phyloP scores from a whole-genome alignment of 2,888 invertebrate genomes.

The Phlogophora meticulosa region DNA sequence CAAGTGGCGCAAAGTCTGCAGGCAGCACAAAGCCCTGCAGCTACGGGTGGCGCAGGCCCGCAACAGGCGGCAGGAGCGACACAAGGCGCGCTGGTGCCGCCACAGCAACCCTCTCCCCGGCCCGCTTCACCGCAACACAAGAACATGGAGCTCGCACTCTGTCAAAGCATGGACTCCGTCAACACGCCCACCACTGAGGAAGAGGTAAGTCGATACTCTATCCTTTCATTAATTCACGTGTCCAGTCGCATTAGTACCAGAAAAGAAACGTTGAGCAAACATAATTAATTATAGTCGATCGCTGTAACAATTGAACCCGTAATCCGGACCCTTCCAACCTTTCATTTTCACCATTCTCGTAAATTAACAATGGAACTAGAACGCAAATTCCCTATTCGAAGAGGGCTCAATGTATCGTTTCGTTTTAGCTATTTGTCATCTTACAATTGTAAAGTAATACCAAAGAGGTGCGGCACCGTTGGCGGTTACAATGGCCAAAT shows the following conservation, averaged over 20 bases:
- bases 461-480: constrained; percentile 75
- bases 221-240: not conserved
- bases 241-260: constrained; percentile 1
- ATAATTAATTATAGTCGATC: constrained; percentile 53
- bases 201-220: constrained; percentile 94
- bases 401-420: constrained; percentile 81
- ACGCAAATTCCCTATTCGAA: constrained; percentile 72
- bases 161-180: constrained; percentile 99
- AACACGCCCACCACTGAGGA: constrained; percentile 98
- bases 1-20: constrained; percentile 76
- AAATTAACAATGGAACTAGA: constrained; percentile 75
- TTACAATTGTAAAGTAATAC: constrained; percentile 83
- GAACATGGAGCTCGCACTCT: constrained; percentile 94
- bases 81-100: constrained; percentile 86
- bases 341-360: constrained; percentile 62
- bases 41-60: constrained; percentile 82
- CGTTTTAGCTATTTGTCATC: constrained; percentile 85
- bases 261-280: constrained; percentile 23
- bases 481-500: constrained; percentile 83
- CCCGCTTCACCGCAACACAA: constrained; percentile 86
- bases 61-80: constrained; percentile 84
- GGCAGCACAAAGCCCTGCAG: constrained; percentile 82
- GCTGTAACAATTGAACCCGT: constrained; percentile 55
- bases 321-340: constrained; percentile 61
- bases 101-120: constrained; percentile 87